These are phyloP conservation scores for Poecilia wingei DNA, from an alignment of 2,797 vertebrate species.

Conservation along the genomic window DNA sequence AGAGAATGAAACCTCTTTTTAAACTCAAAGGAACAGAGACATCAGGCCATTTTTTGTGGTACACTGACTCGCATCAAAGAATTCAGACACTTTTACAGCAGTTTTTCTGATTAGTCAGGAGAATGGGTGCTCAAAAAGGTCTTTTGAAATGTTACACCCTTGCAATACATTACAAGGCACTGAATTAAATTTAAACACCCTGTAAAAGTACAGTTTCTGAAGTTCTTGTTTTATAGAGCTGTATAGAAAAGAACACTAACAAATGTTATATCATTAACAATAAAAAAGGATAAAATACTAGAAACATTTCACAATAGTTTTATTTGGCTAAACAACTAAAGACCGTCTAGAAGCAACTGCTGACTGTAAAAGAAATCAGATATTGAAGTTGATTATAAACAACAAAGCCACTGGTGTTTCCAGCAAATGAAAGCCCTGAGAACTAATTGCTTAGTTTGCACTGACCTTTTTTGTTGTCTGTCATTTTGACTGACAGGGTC, in stretches of 20 bases:
- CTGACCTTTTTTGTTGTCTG: neutral
- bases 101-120: constrained; percentile 59
- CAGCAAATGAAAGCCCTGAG: constrained; percentile 23
- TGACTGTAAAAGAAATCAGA: constrained; percentile 15
- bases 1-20: constrained; percentile 77
- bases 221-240: constrained; percentile 9
- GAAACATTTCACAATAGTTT: neutral
- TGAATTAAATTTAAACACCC: neutral
- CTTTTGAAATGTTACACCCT: constrained; percentile 57
- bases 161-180: constrained; percentile 29
- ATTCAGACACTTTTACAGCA: constrained; percentile 61
- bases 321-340: constrained; percentile 22
- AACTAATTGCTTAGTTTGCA: neutral
- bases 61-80: constrained; percentile 52
- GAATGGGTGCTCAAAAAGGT: constrained; percentile 65
- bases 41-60: constrained; percentile 65
- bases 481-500: neutral
- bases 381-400: constrained; percentile 12
- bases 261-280: constrained; percentile 23
- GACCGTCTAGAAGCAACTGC: constrained; percentile 14
- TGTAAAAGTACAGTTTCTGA: neutral
- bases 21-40: constrained; percentile 67
- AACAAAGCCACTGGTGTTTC: constrained; percentile 19
- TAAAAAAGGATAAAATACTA: neutral
- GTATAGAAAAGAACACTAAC: constrained; percentile 41